Percentiles rank a stretch among this genome's conserved stretches.
phyloP scores from a whole-genome alignment of 2,888 invertebrate genomes.

The Trichopoda pennipes region DNA sequence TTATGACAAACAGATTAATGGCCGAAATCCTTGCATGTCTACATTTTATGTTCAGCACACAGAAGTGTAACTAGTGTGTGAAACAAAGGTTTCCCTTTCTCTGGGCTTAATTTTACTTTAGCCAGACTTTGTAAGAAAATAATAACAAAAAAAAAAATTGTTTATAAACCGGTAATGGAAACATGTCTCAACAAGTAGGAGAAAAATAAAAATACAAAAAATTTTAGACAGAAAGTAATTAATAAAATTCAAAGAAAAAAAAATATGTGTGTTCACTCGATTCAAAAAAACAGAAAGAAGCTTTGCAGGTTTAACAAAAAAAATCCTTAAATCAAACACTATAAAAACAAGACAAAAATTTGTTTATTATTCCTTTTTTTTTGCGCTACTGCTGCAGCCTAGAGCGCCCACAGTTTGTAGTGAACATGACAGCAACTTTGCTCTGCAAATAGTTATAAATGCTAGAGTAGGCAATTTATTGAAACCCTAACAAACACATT shows the following conservation, averaged over 20 bases:
- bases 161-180: conserved; percentile 57
- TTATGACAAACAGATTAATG: conserved; percentile 55
- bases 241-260: conserved; percentile 8
- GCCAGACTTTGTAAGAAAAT: background rate
- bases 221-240: background rate
- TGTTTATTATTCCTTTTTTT: background rate
- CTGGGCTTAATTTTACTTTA: background rate
- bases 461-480: conserved; percentile 47
- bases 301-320: conserved; percentile 3
- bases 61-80: background rate
- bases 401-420: conserved; percentile 9
- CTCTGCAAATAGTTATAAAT: conserved; percentile 31
- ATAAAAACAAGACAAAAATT: conserved; percentile 5
- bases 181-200: conserved; percentile 40
- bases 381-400: background rate
- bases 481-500: conserved; percentile 19
- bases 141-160: conserved; percentile 9
- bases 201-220: conserved; percentile 12
- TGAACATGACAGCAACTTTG: conserved; percentile 33
- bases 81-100: background rate
- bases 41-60: background rate
- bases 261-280: conserved; percentile 33
- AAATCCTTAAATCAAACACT: conserved; percentile 52
- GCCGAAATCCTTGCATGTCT: conserved; percentile 18
- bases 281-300: background rate